Percentiles rank a stretch among this genome's conserved stretches.
phyloP scores from a whole-genome alignment of 2,888 invertebrate genomes.

The Tipula unca region DNA sequence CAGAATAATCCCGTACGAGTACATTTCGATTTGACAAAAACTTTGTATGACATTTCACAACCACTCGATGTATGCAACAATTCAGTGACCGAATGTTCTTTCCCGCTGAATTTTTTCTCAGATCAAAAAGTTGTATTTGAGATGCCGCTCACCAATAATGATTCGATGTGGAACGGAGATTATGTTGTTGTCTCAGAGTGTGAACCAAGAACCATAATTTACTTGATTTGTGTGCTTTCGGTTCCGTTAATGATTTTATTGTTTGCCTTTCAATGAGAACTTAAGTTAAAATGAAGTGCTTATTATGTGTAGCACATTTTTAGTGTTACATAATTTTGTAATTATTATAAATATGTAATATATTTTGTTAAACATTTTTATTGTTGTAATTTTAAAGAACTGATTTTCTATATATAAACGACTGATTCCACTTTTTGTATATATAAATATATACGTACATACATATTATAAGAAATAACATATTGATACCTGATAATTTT shows the following conservation, averaged over 20 bases:
- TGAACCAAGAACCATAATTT: constrained; percentile 62
- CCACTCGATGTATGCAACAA: constrained; percentile 55
- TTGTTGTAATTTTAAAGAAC: background rate
- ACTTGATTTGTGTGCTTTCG: constrained; percentile 56
- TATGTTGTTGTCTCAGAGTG: constrained; percentile 65
- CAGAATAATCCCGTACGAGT: constrained; percentile 62
- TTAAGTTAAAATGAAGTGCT: background rate
- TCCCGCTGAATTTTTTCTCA: constrained; percentile 60
- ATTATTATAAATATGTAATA: background rate
- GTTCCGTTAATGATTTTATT: constrained; percentile 63
- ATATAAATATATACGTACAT: background rate
- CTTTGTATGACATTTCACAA: constrained; percentile 57
- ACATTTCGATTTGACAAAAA: constrained; percentile 60
- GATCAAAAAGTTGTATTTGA: constrained; percentile 61
- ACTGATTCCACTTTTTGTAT: background rate
- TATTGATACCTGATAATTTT: background rate
- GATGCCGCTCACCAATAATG: constrained; percentile 54
- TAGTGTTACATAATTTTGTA: background rate
- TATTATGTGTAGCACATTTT: background rate
- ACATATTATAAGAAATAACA: background rate
- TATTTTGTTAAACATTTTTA: background rate
- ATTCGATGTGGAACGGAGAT: constrained; percentile 63
- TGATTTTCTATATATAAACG: background rate
- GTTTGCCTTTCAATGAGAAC: constrained; percentile 57
- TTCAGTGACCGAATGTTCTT: constrained; percentile 51